Evolutionary conservation across 2,888 invertebrate genomes (phyloP), one percentile per base, ranked within the genome.

Genomic region (Euplexia lucipara): DNA sequence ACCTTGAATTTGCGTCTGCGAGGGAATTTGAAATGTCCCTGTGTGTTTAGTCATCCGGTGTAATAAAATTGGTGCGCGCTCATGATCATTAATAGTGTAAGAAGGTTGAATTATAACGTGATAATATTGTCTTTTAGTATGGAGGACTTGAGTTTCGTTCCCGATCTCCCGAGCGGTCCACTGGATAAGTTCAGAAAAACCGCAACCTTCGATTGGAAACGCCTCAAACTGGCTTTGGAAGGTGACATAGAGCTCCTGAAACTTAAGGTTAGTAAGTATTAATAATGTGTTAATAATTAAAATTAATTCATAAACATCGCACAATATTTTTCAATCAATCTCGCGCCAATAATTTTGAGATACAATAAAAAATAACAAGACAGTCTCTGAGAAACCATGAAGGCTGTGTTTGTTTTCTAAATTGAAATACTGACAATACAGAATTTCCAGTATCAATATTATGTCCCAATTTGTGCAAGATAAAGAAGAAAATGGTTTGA

Each of bases 181-280:
- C 92, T 99, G 76, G 98, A 98, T 86, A 91, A 85, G 0, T 99
- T 98, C 89, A 96, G 99, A 78, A 97, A 96, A 78, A 96, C 96
- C 75, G 97, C 98, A 1, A 96, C 97, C 16, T 99, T 99, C 85
- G 96, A 98, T 88, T 99, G 98, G 98, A 98, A 98, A 91, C 96
- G 96, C 71, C 96, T 99, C 90, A 97, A 97, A 87, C 87, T 98
- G 45, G 96, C 98, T 58, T 94, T 99, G 68, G 98, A 98, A 88
- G 98, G 97, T 75, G 97, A 97, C 84, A 89, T 95, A 58, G 97
- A 97, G 53, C 93, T 96, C 70, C 90, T 98, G 35, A 96, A 96
- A 87, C 96, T 97, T 67, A 98, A 98, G 97, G 99, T 98, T 90
- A 92, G 88, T 54, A 10, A 92, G 88, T 54, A 10, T 45, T 2